phyloP scores from a whole-genome alignment of 2,113 vertebrate species.

The Eupsittula cactorum region DNA sequence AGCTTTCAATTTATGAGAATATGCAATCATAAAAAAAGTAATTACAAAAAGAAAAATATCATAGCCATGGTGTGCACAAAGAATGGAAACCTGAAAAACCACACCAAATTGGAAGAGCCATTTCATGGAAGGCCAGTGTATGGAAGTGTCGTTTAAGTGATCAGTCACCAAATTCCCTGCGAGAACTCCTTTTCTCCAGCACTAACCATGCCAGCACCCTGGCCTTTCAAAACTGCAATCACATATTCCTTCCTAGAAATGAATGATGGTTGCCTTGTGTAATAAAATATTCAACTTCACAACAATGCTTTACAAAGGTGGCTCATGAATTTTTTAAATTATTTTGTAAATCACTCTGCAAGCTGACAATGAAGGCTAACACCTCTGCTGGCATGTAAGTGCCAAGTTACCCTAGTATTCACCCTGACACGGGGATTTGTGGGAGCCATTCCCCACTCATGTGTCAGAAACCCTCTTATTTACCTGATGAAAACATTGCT shows the following conservation, averaged over 20 bases:
- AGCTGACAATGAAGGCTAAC: conserved; percentile 73
- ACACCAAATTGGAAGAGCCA: not conserved
- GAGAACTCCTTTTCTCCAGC: not conserved
- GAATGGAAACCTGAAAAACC: not conserved
- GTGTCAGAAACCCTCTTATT: not conserved
- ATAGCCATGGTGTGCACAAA: rapidly evolving
- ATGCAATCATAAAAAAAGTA: not conserved
- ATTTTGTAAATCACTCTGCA: conserved; percentile 76
- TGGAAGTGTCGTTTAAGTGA: not conserved
- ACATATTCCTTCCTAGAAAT: not conserved
- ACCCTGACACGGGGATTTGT: conserved; percentile 6
- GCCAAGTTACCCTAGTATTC: conserved; percentile 13
- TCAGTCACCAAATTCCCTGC: not conserved
- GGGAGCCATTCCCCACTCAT: not conserved
- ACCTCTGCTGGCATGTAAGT: conserved; percentile 36
- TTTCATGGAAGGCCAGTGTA: not conserved
- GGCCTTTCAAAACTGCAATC: conserved; percentile 1
- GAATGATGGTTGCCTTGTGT: conserved; percentile 56
- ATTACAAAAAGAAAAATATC: not conserved
- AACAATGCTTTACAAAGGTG: conserved; percentile 57
- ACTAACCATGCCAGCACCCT: not conserved
- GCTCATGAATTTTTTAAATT: conserved; percentile 75
- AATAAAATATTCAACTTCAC: conserved; percentile 74
- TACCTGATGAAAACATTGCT: not conserved
- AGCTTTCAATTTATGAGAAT: not conserved